Evolutionary conservation across 2,113 vertebrate species (phyloP), one percentile per base, ranked within the genome.

Genomic region (Regulus satrapa): DNA sequence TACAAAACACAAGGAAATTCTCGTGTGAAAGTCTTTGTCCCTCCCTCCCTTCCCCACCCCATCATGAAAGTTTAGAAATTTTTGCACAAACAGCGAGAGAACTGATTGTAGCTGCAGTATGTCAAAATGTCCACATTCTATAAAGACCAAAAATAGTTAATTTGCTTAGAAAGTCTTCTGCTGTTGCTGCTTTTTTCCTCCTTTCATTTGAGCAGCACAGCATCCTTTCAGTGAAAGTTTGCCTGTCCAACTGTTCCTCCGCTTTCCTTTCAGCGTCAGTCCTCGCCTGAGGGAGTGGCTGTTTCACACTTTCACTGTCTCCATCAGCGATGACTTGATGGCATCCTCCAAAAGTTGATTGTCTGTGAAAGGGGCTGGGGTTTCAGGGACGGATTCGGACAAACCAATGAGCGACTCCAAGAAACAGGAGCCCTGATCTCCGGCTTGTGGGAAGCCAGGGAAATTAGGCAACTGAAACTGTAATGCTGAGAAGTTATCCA

Each of bases 341-440:
- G 98, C 97, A 81, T 99, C 99, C 97, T 99, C 99, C 91, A 99
- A 98, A 97, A 99, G 97, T 51, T 99, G 99, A 98, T 99, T 98
- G 97, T 99, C 99, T 52, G 98, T 98, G 95, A 99, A 99, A 81
- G 99, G 98, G 59, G 98, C 97, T 0, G 98, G 98, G 76, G 98
- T 98, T 90, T 99, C 99, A 0, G 98, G 98, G 71, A 98, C 95
- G 1, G 99, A 99, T 97, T 99, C 99, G 0, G 99, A 98, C 85
- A 99, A 97, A 92, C 99, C 99, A 10, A 99, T 98, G 79, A 99
- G 98, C 10, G 99, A 99, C 96, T 99, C 99, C 92, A 99, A 97
- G 91, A 99, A 98, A 96, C 99, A 99, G 46, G 98, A 96, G 69
- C 98, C 98, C 6, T 98, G 94, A 94, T 99, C 99, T n/a, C 92